A percentile compares a stretch with the other conserved stretches of the same genome.
These are phyloP conservation scores for Palythoa grandiflora DNA, from an alignment of 92 coral and sea anemone genomes.

Conservation along the genomic window DNA sequence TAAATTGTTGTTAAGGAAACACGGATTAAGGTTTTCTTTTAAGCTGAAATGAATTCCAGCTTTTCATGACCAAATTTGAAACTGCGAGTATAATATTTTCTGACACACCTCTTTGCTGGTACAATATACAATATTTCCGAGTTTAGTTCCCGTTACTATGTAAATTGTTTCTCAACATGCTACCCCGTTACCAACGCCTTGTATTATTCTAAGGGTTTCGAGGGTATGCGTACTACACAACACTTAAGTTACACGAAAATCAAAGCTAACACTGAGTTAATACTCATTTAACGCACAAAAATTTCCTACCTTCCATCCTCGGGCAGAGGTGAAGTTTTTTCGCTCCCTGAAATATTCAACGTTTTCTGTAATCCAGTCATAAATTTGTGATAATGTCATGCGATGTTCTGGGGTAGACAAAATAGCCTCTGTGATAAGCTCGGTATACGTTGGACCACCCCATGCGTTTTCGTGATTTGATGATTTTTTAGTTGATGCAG, in stretches of 20 bases:
- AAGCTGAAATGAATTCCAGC: not conserved
- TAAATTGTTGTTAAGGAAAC: slow-evolving; percentile 24
- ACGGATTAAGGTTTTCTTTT: not conserved
- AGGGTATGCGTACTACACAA: not conserved
- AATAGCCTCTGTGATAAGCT: slow-evolving; percentile 47
- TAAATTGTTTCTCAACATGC: slow-evolving; percentile 10
- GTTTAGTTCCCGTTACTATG: not conserved
- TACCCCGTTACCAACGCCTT: slow-evolving; percentile 16
- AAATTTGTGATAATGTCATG: slow-evolving; percentile 42
- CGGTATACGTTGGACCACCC: slow-evolving; percentile 46
- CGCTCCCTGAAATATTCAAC: slow-evolving; percentile 40
- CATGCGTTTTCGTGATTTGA: slow-evolving; percentile 45
- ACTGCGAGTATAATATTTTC: slow-evolving; percentile 18
- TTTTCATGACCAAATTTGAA: slow-evolving; percentile 46
- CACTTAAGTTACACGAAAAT: not conserved
- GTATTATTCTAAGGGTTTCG: slow-evolving; percentile 2
- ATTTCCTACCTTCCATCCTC: slow-evolving; percentile 41
- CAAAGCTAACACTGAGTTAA: not conserved
- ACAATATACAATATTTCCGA: slow-evolving; percentile 20
- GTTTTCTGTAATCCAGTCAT: slow-evolving; percentile 45
- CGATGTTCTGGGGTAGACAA: slow-evolving; percentile 47
- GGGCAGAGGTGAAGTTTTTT: slow-evolving; percentile 44
- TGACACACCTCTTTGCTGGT: slow-evolving; percentile 33
- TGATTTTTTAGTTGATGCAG: not conserved
- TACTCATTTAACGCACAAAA: not conserved